These are phyloP conservation scores for Bolinopsis microptera DNA, from an alignment of 37 sponge, comb jelly and placozoan genomes.

Conservation along the genomic window DNA sequence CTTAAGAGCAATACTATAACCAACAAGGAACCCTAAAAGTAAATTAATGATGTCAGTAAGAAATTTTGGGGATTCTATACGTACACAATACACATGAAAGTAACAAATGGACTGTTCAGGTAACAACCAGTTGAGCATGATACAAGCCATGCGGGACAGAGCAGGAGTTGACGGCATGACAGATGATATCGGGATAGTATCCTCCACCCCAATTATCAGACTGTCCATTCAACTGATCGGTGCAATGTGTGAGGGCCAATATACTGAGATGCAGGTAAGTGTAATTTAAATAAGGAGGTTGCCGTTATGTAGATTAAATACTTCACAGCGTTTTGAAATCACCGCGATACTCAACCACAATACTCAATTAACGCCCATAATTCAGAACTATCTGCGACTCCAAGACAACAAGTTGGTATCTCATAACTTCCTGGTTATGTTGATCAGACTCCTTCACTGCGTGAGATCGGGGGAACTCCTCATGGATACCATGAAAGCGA, in stretches of 20 bases:
- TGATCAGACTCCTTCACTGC: slow-evolving; percentile 55
- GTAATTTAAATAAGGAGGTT: no score
- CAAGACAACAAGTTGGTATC: slow-evolving; percentile 52
- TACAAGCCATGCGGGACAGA: slow-evolving; percentile 36
- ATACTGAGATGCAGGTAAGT: slow-evolving; percentile 33
- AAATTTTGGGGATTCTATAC: no score
- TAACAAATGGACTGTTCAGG: no score
- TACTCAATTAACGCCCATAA: no score
- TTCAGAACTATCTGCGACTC: slow-evolving; percentile 39
- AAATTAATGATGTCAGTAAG: no score
- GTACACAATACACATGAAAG: no score
- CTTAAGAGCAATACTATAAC: no score
- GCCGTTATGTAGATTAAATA: no score
- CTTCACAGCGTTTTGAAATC: no score
- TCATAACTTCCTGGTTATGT: slow-evolving; percentile 35
- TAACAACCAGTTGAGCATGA: slow-evolving; percentile 46
- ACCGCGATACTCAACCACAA: no score
- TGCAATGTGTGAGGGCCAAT: slow-evolving; percentile 62
- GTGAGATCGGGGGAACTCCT: slow-evolving; percentile 49
- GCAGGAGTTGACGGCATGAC: background rate
- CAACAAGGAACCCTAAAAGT: no score
- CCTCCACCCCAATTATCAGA: slow-evolving; percentile 26
- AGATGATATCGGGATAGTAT: slow-evolving; percentile 55
- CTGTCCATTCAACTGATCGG: slow-evolving; percentile 52
- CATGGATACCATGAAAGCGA: slow-evolving; percentile 36